Evolutionary conservation across 2,888 invertebrate species (phyloP).

Genomic region (Orthosia gracilis): DNA sequence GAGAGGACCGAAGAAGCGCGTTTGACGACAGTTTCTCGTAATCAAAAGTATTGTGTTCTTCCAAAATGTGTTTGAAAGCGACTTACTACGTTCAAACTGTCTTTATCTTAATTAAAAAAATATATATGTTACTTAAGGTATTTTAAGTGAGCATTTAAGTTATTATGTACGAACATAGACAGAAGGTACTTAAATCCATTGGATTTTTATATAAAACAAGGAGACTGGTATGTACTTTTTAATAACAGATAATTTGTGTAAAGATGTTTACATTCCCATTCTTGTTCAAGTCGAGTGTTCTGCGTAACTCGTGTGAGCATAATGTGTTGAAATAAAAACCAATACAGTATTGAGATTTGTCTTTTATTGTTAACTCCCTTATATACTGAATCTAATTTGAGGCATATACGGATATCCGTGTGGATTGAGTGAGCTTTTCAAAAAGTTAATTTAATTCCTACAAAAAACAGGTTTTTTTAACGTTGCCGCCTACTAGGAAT

Average conservation of each 20-base stretch:
- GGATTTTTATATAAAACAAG: slow-evolving; percentile 86
- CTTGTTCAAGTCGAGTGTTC: slow-evolving; percentile 77
- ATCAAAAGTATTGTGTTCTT: slow-evolving; percentile 61
- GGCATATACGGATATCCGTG: too few relatives aligned
- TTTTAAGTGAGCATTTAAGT: slow-evolving; percentile 89
- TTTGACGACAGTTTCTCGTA: slow-evolving; percentile 32
- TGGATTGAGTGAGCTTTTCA: too few relatives aligned
- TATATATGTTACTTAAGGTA: slow-evolving; percentile 76
- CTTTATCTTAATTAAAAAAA: slow-evolving; percentile 74
- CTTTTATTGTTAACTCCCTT: slow-evolving; percentile 74
- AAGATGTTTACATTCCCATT: slow-evolving; percentile 86
- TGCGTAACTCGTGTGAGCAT: slow-evolving; percentile 78
- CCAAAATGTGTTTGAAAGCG: slow-evolving; percentile 77
- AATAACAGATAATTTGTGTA: slow-evolving; percentile 79
- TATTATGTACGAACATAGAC: slow-evolving; percentile 81
- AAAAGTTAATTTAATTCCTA: too few relatives aligned
- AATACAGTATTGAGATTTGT: slow-evolving; percentile 88
- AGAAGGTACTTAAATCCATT: slow-evolving; percentile 87
- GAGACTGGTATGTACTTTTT: slow-evolving; percentile 90
- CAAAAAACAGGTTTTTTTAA: too few relatives aligned
- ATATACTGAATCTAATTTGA: too few relatives aligned
- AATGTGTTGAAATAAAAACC: slow-evolving; percentile 87
- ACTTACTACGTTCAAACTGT: slow-evolving; percentile 75
- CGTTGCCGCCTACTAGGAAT: too few relatives aligned
- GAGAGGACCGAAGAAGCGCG: slow-evolving; percentile 26